Conservation (phyloP, 2,797 vertebrate genomes). For the Acrossocheilus fasciatus region DNA sequence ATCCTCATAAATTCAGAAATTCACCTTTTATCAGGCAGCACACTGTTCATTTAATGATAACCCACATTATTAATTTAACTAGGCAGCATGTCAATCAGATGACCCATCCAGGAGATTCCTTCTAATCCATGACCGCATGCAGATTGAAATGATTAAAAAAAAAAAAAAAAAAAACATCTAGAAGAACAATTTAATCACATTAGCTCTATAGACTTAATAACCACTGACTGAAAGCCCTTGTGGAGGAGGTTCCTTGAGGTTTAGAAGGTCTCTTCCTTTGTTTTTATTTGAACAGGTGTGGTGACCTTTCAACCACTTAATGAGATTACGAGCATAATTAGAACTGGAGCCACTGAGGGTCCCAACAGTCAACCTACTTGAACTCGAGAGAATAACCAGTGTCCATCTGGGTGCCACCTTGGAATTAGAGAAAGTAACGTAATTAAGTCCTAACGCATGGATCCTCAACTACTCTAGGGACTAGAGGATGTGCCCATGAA, state of each 20-base stretch:
- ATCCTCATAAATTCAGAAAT: slow-evolving; percentile 55
- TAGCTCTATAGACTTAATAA: slow-evolving; percentile 62
- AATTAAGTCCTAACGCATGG: slow-evolving; percentile 74
- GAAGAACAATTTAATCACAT: slow-evolving; percentile 62
- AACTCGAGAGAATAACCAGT: slow-evolving; percentile 56
- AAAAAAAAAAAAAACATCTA: slow-evolving; percentile 9
- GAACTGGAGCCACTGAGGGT: slow-evolving; percentile 61
- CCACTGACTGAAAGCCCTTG: slow-evolving; percentile 62
- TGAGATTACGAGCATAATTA: slow-evolving; percentile 84
- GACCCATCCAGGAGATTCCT: slow-evolving; percentile 39
- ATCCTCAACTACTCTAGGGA: slow-evolving; percentile 42
- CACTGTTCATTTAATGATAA: slow-evolving; percentile 54
- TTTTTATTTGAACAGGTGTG: slow-evolving; percentile 67
- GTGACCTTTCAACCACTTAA: slow-evolving; percentile 75
- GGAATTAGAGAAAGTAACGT: slow-evolving; percentile 65
- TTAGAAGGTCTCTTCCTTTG: slow-evolving; percentile 52
- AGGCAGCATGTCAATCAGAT: slow-evolving; percentile 51
- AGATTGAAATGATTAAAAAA: slow-evolving; percentile 37
- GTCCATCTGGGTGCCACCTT: slow-evolving; percentile 67
- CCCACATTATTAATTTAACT: slow-evolving; percentile 54
- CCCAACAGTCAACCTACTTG: slow-evolving; percentile 49
- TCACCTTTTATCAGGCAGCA: slow-evolving; percentile 45
- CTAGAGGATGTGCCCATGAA: neutral
- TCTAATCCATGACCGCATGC: slow-evolving; percentile 32
- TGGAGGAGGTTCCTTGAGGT: slow-evolving; percentile 65